Evolutionary conservation across 1,140 invertebrate genomes (phyloP), one percentile per base, ranked within the genome.

Genomic region (Bursaphelenchus mucronatus): DNA sequence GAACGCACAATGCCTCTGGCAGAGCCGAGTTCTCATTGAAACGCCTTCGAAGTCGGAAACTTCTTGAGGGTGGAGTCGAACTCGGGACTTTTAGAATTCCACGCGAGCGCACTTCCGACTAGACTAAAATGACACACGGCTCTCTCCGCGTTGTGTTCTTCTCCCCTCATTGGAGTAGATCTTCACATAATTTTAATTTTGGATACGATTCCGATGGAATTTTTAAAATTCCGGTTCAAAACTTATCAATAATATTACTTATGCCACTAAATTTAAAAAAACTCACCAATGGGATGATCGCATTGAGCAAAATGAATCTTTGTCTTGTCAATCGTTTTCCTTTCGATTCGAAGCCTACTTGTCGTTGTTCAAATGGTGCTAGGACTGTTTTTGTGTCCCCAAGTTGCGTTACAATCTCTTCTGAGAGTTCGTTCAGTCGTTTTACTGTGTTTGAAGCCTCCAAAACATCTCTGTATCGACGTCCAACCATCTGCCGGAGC

Each of bases 381-480:
- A 43, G 13, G 11, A 44, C 21, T 17, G 44, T 19, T 46, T 15
- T 67, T n/a, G 52, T 71, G 9, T 19, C 0, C 57, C 46, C 21
- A 17, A 72, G 43, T 40, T 72, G 17, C 8, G 39, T 17, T 8
- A 44, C 59, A 13, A 72, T 21, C 41, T 73, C 64, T 39, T 62
- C 44, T 3, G 71, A 52, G 43, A 73, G 71, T 43, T 73, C 71
- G 6, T 44, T 65, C 3, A 73, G 43, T 21, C 69, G 44, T 64
- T 75, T 71, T 40, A 73, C 74, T 8, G 75, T 76, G 53, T 82
- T 74, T 3, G 82, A 82, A 17, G 81, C 81, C 21, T 83, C 80
- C 15, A 82, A 63, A n/a, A 82, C 75, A 49, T 82, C 81, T 49
- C 82, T 61, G 61, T 82, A 82, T 44, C 81, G 69, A 49, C 82